Evolutionary conservation across 2,113 vertebrate genomes (phyloP).

Genomic region (Manacus vitellinus): DNA sequence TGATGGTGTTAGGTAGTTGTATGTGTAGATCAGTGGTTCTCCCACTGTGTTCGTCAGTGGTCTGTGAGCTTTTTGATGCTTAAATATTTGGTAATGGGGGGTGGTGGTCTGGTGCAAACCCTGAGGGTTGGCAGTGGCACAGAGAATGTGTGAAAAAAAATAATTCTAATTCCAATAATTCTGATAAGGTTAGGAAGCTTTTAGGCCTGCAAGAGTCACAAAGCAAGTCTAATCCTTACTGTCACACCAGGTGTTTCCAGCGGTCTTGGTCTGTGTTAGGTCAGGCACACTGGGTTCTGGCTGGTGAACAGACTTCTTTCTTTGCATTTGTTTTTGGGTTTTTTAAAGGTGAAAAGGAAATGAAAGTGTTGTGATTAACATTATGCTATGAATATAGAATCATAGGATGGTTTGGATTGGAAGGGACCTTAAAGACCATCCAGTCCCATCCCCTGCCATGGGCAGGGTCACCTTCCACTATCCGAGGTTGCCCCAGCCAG

Average conservation of each 20-base stretch:
- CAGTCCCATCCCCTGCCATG: neutral
- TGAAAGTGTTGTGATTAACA: fast-evolving
- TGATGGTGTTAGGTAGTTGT: neutral
- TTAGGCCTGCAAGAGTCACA: neutral
- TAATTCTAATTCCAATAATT: neutral
- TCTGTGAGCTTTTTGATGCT: neutral
- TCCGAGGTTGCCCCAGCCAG: fast-evolving
- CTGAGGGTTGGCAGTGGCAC: fast-evolving
- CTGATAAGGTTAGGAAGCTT: neutral
- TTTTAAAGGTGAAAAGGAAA: neutral
- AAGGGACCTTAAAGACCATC: neutral
- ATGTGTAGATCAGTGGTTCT: neutral
- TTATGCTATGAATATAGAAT: neutral
- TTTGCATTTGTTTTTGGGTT: neutral
- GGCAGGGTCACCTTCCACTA: neutral
- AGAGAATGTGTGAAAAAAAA: neutral
- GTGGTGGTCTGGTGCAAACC: neutral
- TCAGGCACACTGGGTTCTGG: neutral
- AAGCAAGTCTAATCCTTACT: neutral
- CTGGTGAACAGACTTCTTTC: too few species aligned
- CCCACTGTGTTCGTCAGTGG: fast-evolving
- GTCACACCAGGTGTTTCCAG: neutral
- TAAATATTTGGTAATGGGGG: neutral
- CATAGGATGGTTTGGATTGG: fast-evolving
- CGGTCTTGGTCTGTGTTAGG: fast-evolving